Evolutionary conservation across 2,797 vertebrate genomes (phyloP).

Genomic region (Geotrypetes seraphini): DNA sequence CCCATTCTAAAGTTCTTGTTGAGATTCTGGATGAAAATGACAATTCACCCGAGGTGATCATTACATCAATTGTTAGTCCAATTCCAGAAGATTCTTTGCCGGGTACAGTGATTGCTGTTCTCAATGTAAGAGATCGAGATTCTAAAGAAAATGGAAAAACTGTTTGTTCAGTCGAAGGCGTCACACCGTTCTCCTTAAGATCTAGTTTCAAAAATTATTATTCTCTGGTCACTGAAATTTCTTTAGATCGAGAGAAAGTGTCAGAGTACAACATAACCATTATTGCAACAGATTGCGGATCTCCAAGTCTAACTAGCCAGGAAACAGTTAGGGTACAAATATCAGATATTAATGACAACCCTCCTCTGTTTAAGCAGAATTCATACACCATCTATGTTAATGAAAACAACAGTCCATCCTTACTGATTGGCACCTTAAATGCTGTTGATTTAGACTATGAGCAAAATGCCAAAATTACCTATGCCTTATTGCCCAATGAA

Average conservation of each 20-base stretch:
- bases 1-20: slow-evolving; percentile 38
- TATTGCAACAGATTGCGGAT: slow-evolving; percentile 28
- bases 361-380: slow-evolving; percentile 17
- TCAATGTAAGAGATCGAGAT: slow-evolving; percentile 5
- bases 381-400: slow-evolving; percentile 34
- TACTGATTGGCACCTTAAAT: slow-evolving; percentile 20
- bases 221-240: slow-evolving; percentile 35
- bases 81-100: slow-evolving; percentile 7
- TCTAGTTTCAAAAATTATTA: slow-evolving; percentile 39
- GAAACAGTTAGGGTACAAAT: slow-evolving; percentile 17
- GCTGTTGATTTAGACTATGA: slow-evolving; percentile 20
- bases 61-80: slow-evolving; percentile 30
- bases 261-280: slow-evolving; percentile 35
- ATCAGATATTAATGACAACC: slow-evolving; percentile 13
- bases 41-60: slow-evolving; percentile 10
- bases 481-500: slow-evolving; percentile 15
- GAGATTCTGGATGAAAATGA: slow-evolving; percentile 39
- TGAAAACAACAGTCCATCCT: slow-evolving; percentile 34
- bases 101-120: slow-evolving; percentile 6
- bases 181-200: slow-evolving; percentile 35
- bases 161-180: slow-evolving; percentile 3
- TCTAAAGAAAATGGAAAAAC: slow-evolving; percentile 30
- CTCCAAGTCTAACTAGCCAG: slow-evolving; percentile 22
- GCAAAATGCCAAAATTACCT: slow-evolving; percentile 28
- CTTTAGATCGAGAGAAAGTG: slow-evolving; percentile 44